Evolutionary conservation across 2,797 vertebrate species (phyloP).

Genomic region (Anniella stebbinsi): DNA sequence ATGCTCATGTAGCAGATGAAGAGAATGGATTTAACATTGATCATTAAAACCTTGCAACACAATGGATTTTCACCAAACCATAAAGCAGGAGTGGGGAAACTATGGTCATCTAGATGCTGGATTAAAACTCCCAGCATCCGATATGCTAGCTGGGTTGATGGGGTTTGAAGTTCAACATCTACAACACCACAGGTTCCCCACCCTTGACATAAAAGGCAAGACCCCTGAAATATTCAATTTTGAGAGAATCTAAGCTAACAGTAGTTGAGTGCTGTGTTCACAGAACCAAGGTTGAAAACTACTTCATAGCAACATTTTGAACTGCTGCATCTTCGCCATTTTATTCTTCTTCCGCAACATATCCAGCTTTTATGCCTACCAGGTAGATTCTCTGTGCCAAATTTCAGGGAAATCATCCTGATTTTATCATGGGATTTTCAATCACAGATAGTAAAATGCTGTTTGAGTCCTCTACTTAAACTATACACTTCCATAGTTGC

Average conservation of each 20-base stretch:
- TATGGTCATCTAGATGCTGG: no score
- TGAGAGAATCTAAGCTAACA: background rate
- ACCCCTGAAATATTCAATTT: background rate
- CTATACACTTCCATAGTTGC: background rate
- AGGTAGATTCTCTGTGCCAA: no score
- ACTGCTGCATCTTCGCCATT: background rate
- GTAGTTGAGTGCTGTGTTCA: background rate
- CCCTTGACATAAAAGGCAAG: no score
- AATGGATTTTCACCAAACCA: no score
- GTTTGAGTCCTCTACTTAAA: background rate
- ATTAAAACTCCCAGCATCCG: no score
- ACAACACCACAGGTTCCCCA: no score
- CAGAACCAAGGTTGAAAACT: background rate
- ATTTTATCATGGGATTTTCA: background rate
- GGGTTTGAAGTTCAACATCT: no score
- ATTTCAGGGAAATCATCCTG: no score
- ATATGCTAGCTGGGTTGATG: no score
- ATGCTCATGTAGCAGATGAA: background rate
- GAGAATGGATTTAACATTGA: background rate
- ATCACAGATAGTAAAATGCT: background rate
- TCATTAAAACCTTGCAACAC: no score
- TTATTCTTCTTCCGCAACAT: background rate
- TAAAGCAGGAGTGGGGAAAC: no score
- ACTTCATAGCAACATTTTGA: background rate
- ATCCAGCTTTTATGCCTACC: background rate